Conservation (phyloP, 2,113 vertebrate species). For the Thunnus thynnus region DNA sequence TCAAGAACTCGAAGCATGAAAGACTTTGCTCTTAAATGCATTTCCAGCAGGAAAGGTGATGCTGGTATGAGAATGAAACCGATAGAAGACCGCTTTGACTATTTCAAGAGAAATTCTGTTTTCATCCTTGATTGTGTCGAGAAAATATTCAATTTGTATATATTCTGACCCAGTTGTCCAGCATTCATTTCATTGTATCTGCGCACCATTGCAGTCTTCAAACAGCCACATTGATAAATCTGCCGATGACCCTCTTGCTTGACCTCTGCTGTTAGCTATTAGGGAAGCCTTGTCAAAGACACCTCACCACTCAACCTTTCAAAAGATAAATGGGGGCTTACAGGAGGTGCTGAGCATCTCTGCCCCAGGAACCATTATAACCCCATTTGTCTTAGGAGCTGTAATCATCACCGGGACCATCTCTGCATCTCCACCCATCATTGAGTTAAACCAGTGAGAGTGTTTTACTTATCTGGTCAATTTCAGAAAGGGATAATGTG, state of each 20-base stretch:
- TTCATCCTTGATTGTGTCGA: too few species aligned
- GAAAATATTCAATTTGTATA: too few species aligned
- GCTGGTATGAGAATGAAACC: not conserved
- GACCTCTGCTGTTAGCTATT: not conserved
- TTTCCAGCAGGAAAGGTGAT: constrained; percentile 20
- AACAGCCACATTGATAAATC: not conserved
- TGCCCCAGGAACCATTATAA: constrained; percentile 5
- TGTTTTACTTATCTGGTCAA: not conserved
- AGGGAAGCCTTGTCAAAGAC: not conserved
- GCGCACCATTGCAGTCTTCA: not conserved
- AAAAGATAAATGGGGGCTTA: constrained; percentile 8
- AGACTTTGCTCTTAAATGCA: constrained; percentile 14
- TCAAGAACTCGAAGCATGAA: not conserved
- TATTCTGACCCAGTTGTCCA: too few species aligned
- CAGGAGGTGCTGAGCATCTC: not conserved
- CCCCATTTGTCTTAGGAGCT: constrained; percentile 7
- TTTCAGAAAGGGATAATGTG: constrained; percentile 8
- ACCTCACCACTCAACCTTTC: not conserved
- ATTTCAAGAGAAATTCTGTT: too few species aligned
- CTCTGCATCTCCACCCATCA: not conserved
- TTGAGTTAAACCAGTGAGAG: constrained; percentile 2
- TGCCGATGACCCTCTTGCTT: not conserved
- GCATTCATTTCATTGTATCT: not conserved
- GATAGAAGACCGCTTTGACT: not conserved
- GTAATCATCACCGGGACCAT: not conserved